Percentiles rank a stretch among this genome's conserved stretches.
Evolutionary conservation across 1,140 invertebrate species (phyloP).

Genomic region (Pseudomyrmex gracilis): DNA sequence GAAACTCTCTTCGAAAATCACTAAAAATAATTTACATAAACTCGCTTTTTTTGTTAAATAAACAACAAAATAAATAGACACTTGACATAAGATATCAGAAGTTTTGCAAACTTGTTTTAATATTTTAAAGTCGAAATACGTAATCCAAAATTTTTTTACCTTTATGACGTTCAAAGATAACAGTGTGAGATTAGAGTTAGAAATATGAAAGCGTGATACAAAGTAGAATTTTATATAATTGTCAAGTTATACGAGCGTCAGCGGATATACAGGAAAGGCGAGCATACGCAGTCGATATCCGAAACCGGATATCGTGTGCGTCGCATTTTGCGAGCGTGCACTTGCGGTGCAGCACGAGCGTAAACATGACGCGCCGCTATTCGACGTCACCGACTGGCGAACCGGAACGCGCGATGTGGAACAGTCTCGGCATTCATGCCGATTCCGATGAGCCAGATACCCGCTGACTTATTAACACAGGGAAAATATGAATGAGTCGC

Average conservation of each 20-base stretch:
- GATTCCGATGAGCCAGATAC: constrained; percentile 46
- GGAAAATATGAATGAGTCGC: constrained; percentile 47
- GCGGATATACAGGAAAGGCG: background rate
- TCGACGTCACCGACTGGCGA: constrained; percentile 56
- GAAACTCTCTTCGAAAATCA: too few species aligned
- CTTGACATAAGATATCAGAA: too few species aligned
- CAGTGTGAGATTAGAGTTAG: too few species aligned
- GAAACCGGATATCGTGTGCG: constrained; percentile 55
- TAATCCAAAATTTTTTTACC: too few species aligned
- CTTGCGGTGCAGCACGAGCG: constrained; percentile 50
- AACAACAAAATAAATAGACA: too few species aligned
- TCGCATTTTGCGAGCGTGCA: constrained; percentile 52
- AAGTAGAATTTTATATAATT: background rate
- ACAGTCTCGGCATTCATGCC: constrained; percentile 68
- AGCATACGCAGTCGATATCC: constrained; percentile 14
- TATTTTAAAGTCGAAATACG: too few species aligned
- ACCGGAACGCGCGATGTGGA: constrained; percentile 47
- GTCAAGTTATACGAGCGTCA: background rate
- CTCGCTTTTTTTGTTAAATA: too few species aligned
- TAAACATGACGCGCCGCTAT: constrained; percentile 54
- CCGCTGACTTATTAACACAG: constrained; percentile 33
- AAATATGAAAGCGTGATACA: too few species aligned
- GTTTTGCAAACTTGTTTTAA: too few species aligned
- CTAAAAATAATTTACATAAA: too few species aligned
- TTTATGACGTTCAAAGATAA: too few species aligned